Evolutionary conservation across 2,113 vertebrate species (phyloP).

Genomic region (Conger conger): DNA sequence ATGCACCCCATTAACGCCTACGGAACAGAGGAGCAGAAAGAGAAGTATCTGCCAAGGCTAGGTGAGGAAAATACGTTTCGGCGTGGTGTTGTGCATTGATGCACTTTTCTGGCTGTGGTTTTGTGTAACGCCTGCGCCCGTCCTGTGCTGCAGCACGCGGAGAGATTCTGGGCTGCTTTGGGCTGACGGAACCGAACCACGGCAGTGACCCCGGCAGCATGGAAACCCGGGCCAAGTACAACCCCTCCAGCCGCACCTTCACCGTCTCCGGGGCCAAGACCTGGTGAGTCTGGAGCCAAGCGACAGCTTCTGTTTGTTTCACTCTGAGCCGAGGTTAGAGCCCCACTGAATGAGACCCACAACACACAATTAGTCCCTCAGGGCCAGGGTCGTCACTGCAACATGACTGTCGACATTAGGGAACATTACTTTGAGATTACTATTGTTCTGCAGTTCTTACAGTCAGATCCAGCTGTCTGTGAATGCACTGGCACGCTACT

Average conservation of each 20-base stretch:
- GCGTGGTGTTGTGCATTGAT: neutral
- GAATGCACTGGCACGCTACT: no score
- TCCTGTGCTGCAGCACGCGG: slow-evolving; percentile 68
- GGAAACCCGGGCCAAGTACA: slow-evolving; percentile 79
- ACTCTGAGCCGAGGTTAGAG: neutral
- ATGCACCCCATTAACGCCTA: slow-evolving; percentile 88
- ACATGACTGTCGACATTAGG: neutral
- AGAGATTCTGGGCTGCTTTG: slow-evolving; percentile 85
- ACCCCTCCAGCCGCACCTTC: slow-evolving; percentile 72
- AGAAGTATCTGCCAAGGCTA: slow-evolving; percentile 84
- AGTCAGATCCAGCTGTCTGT: neutral
- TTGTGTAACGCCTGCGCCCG: neutral
- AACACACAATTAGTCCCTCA: neutral
- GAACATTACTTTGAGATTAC: neutral
- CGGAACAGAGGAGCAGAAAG: slow-evolving; percentile 81
- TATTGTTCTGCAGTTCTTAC: neutral
- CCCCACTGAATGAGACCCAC: neutral
- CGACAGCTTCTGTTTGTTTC: neutral
- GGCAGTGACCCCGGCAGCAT: slow-evolving; percentile 83
- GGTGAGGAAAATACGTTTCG: slow-evolving; percentile 63
- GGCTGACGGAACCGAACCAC: slow-evolving; percentile 85
- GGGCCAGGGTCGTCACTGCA: neutral
- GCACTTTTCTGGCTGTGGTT: neutral
- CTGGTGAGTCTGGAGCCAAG: slow-evolving; percentile 66
- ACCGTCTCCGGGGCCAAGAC: slow-evolving; percentile 79